phyloP scores from a whole-genome alignment of 1,140 invertebrate species.

The Eubasilissa regina region DNA sequence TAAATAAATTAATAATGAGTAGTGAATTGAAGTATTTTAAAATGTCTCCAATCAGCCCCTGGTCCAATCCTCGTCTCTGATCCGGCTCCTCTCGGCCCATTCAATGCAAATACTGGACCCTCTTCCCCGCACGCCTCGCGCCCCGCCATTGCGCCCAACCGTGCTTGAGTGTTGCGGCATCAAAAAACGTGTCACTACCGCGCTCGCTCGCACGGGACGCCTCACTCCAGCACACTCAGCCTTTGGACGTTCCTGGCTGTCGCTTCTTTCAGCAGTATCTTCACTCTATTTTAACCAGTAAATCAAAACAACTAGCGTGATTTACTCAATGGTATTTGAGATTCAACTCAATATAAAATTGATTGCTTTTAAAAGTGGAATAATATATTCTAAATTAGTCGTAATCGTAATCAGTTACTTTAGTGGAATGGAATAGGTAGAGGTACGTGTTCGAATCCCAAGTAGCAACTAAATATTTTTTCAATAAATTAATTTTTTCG shows the following conservation, averaged over 20 bases:
- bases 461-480: too few relatives aligned
- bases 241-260: background rate
- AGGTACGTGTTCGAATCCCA: too few relatives aligned
- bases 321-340: too few relatives aligned
- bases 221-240: background rate
- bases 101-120: slow-evolving; percentile 58
- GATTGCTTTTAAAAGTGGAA: too few relatives aligned
- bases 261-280: slow-evolving; percentile 4
- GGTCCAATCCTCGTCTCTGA: slow-evolving; percentile 23
- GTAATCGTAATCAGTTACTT: too few relatives aligned
- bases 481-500: too few relatives aligned
- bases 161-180: slow-evolving; percentile 34
- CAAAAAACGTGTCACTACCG: slow-evolving; percentile 56
- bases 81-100: slow-evolving; percentile 48
- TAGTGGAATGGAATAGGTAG: too few relatives aligned
- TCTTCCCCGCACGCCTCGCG: slow-evolving; percentile 36
- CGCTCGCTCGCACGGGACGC: background rate
- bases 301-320: too few relatives aligned
- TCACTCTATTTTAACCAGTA: background rate
- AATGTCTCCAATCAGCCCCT: background rate
- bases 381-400: too few relatives aligned
- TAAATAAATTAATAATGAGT: too few relatives aligned
- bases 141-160: background rate
- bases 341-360: too few relatives aligned
- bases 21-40: too few relatives aligned